Conservation (phyloP, 2,888 invertebrate species). For the Plemyria rubiginata region DNA sequence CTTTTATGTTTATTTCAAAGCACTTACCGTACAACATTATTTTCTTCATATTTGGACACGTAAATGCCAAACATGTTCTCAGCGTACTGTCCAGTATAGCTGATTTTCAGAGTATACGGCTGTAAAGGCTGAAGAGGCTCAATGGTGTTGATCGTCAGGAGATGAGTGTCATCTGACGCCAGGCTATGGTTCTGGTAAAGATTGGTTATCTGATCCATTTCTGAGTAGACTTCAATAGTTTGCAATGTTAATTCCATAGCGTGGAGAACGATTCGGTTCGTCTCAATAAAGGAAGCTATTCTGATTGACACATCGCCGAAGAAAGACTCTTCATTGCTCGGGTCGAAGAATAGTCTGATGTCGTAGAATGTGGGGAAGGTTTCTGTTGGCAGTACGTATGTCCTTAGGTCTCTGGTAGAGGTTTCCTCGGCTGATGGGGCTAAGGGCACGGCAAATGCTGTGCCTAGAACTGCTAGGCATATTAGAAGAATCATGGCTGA, state of each 20-base stretch:
- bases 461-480: constrained; percentile 59
- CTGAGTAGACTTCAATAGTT: constrained; percentile 49
- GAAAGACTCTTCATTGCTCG: constrained; percentile 70
- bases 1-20: too few relatives aligned
- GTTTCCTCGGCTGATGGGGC: constrained; percentile 22
- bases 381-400: constrained; percentile 82
- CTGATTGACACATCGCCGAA: constrained; percentile 74
- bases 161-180: constrained; percentile 71
- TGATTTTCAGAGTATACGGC: constrained; percentile 80
- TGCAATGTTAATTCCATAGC: constrained; percentile 72
- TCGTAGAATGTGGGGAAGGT: constrained; percentile 82
- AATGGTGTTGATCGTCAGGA: constrained; percentile 74
- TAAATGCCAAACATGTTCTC: constrained; percentile 87
- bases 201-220: constrained; percentile 41
- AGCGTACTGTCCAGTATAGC: constrained; percentile 84
- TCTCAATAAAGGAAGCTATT: constrained; percentile 54
- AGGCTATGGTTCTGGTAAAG: constrained; percentile 47
- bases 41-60: constrained; percentile 78
- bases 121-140: constrained; percentile 57
- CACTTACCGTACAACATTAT: constrained; percentile 62
- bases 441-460: constrained; percentile 54
- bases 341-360: constrained; percentile 75
- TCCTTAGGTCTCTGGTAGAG: constrained; percentile 41
- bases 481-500: constrained; percentile 73
- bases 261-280: constrained; percentile 71